Base-by-base conservation (phyloP, 2,888 invertebrate genomes). In the Eristalis tenax region DNA sequence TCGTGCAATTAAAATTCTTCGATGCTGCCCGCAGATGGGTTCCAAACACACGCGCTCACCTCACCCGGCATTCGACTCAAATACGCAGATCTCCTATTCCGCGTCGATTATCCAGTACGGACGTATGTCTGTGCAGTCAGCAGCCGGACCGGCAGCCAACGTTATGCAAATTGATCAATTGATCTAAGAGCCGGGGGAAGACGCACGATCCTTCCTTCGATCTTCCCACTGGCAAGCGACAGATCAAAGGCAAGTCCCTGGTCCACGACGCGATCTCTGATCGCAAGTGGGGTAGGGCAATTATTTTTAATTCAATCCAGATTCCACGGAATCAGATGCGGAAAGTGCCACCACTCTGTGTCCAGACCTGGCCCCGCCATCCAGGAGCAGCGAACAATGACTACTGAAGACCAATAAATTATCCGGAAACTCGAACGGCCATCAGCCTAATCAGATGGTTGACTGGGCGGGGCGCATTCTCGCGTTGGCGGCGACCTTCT, bases 261-360 rank as follows among this genome's bases (percentile, higher is more conserved):
- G 61, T 70, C 59, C 38, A 65, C 26, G 26, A 3, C 26, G 26
- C 26, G 26, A 26, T 26, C 26, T 26, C 26, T 4, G 18, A 23
- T 32, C 56, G 40, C 66, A 15, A 43, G 70, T 69, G 50, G 59
- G 78, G 73, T 59, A 43, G 69, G 73, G 83, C 75, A 83, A 79
- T 83, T 87, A 83, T 87, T 87, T 87, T 83, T 71, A 83, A 82
- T 83, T 83, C 68, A 79, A 79, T 76, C 79, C 87, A 87, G 87
- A 87, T 87, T 79, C 79, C 83, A 86, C 28, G 59, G 66, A 74
- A 65, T 81, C 63, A 66, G 65, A 75, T 70, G 59, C 57, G 32
- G 23, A 50, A 50, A 50, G 50, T 50, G 50, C 50, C 50, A 50
- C 50, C 18, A 50, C 50, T 50, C 50, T 26, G 38, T 66, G 56